A percentile compares a stretch with the other conserved stretches of the same genome.
Evolutionary conservation across 2,113 vertebrate species (phyloP).

Genomic region (Microtus ochrogaster): DNA sequence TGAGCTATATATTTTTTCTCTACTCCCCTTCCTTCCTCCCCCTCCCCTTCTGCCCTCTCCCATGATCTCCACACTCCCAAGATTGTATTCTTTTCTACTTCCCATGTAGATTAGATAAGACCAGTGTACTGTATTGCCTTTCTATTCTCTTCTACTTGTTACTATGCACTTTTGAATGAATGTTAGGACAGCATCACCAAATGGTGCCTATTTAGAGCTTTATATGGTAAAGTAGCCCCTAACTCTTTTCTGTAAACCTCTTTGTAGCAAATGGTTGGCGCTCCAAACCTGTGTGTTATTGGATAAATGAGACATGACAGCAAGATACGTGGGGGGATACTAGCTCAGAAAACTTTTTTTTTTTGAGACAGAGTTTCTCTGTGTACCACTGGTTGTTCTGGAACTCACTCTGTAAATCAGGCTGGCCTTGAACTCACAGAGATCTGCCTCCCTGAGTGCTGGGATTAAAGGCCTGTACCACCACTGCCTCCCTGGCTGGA

Average conservation of each 20-base stretch:
- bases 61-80: no score
- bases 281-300: neutral
- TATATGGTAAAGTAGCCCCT: neutral
- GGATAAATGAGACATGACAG: neutral
- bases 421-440: no score
- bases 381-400: no score
- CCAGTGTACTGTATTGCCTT: neutral
- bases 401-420: no score
- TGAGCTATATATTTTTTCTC: no score
- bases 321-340: neutral
- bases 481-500: no score
- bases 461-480: no score
- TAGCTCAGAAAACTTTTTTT: neutral
- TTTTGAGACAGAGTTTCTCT: no score
- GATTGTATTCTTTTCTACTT: no score
- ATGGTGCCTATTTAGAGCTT: neutral
- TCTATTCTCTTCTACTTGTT: neutral
- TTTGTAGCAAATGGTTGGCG: neutral
- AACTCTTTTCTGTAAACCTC: neutral
- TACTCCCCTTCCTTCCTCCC: no score
- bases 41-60: no score
- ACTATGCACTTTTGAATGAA: neutral
- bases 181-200: neutral
- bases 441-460: no score
- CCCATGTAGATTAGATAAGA: neutral